Evolutionary conservation across 2,888 invertebrate species (phyloP).

Genomic region (Rapana venosa): DNA sequence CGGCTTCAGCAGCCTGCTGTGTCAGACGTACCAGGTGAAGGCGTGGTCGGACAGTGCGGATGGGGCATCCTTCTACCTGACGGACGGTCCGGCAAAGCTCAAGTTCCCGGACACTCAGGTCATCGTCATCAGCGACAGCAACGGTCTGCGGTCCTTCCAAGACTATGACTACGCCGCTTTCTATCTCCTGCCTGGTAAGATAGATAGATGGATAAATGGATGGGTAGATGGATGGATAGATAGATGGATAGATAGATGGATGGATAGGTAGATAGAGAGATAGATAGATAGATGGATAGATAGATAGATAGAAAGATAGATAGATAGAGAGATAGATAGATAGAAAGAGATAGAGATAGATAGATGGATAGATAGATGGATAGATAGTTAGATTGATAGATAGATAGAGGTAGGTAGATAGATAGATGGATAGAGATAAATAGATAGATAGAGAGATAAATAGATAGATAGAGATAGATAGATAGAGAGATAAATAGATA

Average conservation of each 20-base stretch:
- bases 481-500: neutral
- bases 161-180: constrained; percentile 12
- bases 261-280: too few species aligned
- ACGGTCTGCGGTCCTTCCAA: neutral
- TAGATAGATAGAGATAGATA: too few species aligned
- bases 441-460: too few species aligned
- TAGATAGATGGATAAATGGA: neutral
- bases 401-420: neutral
- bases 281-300: too few species aligned
- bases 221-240: neutral
- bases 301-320: too few species aligned
- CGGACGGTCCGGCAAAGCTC: neutral
- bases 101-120: neutral
- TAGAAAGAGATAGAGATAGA: neutral
- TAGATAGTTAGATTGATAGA: too few species aligned
- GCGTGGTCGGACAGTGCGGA: neutral
- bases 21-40: neutral
- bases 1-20: neutral
- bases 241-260: neutral
- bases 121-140: neutral
- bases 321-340: too few species aligned
- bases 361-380: neutral
- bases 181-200: constrained; percentile 5
- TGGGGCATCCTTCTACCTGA: neutral
- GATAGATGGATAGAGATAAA: neutral